Conservation (phyloP, 2,113 vertebrate genomes). For the Prionailurus bengalensis region DNA sequence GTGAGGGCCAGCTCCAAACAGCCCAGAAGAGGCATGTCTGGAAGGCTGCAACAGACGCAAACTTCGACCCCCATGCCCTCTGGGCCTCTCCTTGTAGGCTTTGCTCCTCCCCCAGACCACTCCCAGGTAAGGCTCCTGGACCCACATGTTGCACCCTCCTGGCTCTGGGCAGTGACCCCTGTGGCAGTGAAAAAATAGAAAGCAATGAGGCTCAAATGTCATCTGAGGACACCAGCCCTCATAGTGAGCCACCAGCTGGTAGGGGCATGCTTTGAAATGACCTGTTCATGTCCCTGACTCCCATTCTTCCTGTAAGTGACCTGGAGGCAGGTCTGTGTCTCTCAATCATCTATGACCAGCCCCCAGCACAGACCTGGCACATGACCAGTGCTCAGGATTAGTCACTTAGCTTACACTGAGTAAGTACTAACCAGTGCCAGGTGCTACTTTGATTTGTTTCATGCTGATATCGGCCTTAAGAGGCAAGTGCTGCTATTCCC, state of each 20-base stretch:
- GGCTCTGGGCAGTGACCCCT: background rate
- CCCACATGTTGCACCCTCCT: background rate
- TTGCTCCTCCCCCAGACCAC: background rate
- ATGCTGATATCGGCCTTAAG: background rate
- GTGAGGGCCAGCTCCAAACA: background rate
- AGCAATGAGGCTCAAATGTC: background rate
- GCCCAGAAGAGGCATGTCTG: background rate
- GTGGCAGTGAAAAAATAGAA: background rate
- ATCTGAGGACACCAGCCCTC: background rate
- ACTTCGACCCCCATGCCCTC: background rate
- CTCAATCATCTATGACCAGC: background rate
- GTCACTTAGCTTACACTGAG: background rate
- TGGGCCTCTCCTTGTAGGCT: background rate
- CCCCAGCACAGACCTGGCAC: background rate
- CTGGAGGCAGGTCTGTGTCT: background rate
- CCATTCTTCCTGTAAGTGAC: background rate
- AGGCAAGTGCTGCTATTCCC: background rate
- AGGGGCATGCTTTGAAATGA: background rate
- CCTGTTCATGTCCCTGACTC: background rate
- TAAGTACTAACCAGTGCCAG: background rate
- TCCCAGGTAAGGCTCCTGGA: background rate
- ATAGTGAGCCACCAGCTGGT: background rate
- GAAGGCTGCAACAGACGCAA: background rate
- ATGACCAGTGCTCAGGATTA: background rate
- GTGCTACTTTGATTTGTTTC: background rate